A percentile compares a stretch with the other conserved stretches of the same genome.
Evolutionary conservation across 2,113 vertebrate species (phyloP).

Genomic region (Podarcis muralis): DNA sequence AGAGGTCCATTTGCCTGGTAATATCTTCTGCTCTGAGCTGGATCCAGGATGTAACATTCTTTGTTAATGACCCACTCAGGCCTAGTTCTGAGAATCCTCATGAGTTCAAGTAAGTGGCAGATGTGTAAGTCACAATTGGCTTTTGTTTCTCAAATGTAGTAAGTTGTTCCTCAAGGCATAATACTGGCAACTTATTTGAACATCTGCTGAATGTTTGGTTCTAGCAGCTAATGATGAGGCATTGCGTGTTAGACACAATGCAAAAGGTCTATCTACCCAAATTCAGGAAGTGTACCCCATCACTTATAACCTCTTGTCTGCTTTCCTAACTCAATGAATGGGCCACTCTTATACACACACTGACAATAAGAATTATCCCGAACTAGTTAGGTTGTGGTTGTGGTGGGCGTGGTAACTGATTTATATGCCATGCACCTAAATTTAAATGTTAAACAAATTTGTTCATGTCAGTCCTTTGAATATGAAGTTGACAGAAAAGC

Average conservation of each 20-base stretch:
- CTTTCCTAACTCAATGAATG: background rate
- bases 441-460: background rate
- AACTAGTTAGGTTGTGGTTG: background rate
- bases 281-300: background rate
- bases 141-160: background rate
- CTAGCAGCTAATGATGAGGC: background rate
- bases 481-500: background rate
- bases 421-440: background rate
- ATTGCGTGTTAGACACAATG: background rate
- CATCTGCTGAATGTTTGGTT: background rate
- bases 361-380: background rate
- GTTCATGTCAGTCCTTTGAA: background rate
- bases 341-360: background rate
- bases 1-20: background rate
- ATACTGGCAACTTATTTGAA: conserved; percentile 1
- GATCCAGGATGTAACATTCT: background rate
- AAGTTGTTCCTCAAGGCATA: background rate
- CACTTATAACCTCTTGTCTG: background rate
- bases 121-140: background rate
- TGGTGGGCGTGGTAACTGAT: background rate
- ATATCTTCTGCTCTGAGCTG: background rate
- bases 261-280: background rate
- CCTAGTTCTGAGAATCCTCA: background rate
- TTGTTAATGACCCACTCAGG: conserved; percentile 6
- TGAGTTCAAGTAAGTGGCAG: background rate